Percentiles rank a stretch among this genome's conserved stretches.
Conservation (phyloP, 2,888 invertebrate genomes). For the Melieria omissa region DNA sequence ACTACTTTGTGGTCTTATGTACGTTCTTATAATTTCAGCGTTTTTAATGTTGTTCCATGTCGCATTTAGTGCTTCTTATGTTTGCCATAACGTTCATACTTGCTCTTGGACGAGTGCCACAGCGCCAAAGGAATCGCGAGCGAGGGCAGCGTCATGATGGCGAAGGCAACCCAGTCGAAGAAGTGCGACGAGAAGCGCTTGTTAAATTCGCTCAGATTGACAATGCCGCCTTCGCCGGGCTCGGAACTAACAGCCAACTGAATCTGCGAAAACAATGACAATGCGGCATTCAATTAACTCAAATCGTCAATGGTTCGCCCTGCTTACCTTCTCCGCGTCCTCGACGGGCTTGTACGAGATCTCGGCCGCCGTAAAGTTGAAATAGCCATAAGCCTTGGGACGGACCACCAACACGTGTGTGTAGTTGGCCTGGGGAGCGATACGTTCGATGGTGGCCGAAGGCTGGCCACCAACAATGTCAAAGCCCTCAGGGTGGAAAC, state of each 20-base stretch:
- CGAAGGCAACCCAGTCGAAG: constrained; percentile 97
- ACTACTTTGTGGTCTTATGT: no score
- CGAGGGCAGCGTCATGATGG: constrained; percentile 95
- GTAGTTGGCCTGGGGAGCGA: constrained; percentile 92
- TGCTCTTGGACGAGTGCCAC: constrained; percentile 95
- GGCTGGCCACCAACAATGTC: constrained; percentile 88
- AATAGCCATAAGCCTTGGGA: constrained; percentile 91
- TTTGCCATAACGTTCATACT: constrained; percentile 86
- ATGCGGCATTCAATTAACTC: neutral
- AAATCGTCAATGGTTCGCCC: neutral
- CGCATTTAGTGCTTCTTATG: constrained; percentile 72
- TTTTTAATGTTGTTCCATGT: neutral
- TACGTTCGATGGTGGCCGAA: constrained; percentile 84
- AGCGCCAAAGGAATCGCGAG: constrained; percentile 92
- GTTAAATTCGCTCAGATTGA: constrained; percentile 92
- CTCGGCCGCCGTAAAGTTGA: constrained; percentile 97
- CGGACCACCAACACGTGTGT: constrained; percentile 92
- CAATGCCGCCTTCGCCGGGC: constrained; percentile 95
- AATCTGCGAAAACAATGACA: constrained; percentile 68
- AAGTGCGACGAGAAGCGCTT: constrained; percentile 97
- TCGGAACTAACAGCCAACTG: constrained; percentile 83
- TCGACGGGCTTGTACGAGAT: constrained; percentile 88
- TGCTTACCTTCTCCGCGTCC: constrained; percentile 73
- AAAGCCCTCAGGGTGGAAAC: constrained; percentile 93
- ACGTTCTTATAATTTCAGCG: no score